phyloP scores from a whole-genome alignment of 2,888 invertebrate species.

The Vanessa cardui region DNA sequence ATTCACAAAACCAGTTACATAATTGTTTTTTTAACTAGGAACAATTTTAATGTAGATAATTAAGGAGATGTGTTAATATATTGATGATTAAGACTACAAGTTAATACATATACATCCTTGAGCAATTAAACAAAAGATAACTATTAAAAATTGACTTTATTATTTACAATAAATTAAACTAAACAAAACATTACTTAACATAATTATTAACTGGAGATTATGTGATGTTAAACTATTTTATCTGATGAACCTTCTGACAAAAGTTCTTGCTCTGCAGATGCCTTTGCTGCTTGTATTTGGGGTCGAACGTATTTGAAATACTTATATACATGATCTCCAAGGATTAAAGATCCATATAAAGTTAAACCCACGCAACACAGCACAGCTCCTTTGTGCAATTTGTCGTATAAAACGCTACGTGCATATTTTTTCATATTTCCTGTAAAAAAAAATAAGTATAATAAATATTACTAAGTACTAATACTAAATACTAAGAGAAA shows the following conservation, averaged over 20 bases:
- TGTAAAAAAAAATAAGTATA: constrained; percentile 19
- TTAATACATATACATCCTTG: no score
- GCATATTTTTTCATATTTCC: constrained; percentile 70
- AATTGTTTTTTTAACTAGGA: no score
- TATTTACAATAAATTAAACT: constrained; percentile 31
- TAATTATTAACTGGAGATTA: constrained; percentile 25
- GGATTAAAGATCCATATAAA: constrained; percentile 55
- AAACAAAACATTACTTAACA: constrained; percentile 32
- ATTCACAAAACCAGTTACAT: no score
- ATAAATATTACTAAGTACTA: no score
- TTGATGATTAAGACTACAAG: no score
- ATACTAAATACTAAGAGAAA: no score
- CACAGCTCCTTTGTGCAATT: constrained; percentile 75
- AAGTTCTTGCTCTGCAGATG: constrained; percentile 70
- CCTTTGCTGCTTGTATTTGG: constrained; percentile 60
- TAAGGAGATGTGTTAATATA: neutral
- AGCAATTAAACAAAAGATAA: constrained; percentile 1
- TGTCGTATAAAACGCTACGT: constrained; percentile 69
- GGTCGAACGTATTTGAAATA: constrained; percentile 75
- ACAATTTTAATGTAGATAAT: no score
- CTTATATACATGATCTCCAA: constrained; percentile 68
- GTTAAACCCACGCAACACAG: constrained; percentile 73
- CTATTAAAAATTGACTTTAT: constrained; percentile 24
- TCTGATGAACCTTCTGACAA: constrained; percentile 77
- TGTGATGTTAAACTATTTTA: constrained; percentile 50